Evolutionary conservation across 2,797 vertebrate genomes (phyloP).

Genomic region (Platalea minor): DNA sequence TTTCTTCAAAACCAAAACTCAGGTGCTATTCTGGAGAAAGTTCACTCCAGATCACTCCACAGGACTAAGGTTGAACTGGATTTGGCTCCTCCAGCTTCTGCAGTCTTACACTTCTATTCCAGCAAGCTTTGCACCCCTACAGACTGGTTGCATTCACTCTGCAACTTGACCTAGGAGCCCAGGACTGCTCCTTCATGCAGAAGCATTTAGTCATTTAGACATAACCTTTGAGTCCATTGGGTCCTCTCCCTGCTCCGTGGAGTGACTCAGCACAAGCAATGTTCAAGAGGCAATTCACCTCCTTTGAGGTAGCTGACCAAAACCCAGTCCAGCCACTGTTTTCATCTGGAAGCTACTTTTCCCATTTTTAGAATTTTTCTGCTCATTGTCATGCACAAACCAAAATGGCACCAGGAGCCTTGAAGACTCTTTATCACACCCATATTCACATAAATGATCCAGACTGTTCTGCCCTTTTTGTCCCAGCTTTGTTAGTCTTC

Average conservation of each 20-base stretch:
- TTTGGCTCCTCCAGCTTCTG: neutral
- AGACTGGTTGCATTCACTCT: neutral
- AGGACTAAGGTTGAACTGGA: neutral
- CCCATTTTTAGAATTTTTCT: neutral
- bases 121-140: neutral
- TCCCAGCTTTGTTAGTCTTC: neutral
- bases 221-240: neutral
- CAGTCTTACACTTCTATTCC: neutral
- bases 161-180: neutral
- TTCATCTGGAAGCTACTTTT: neutral
- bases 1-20: neutral
- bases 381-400: neutral
- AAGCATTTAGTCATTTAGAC: neutral
- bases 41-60: neutral
- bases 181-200: neutral
- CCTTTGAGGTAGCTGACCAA: neutral
- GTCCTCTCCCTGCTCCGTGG: neutral
- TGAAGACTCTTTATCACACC: neutral
- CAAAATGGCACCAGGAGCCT: neutral
- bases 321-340: neutral
- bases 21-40: neutral
- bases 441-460: neutral
- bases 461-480: neutral
- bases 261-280: neutral
- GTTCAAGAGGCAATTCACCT: neutral